These are phyloP conservation scores for Anthoptus insignis DNA, from an alignment of 2,888 invertebrate genomes.

Conservation along the genomic window DNA sequence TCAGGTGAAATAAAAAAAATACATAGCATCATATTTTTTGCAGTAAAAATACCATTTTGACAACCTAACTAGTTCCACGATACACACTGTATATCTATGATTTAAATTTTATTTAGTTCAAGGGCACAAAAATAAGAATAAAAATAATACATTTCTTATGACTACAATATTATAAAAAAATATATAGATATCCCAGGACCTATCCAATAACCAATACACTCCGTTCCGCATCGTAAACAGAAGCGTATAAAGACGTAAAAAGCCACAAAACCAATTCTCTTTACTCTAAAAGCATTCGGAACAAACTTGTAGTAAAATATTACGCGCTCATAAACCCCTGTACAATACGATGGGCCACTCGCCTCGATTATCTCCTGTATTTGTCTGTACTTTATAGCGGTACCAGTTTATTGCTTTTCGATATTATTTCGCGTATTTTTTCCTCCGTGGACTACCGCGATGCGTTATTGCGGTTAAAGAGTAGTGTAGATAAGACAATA, in stretches of 20 bases:
- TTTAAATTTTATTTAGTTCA: no score
- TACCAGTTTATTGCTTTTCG: conserved; percentile 79
- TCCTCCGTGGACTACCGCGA: conserved; percentile 66
- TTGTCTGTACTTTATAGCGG: conserved; percentile 84
- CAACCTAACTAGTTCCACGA: no score
- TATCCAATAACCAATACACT: neutral
- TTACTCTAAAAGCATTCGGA: conserved; percentile 66
- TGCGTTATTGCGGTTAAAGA: conserved; percentile 50
- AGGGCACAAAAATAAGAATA: no score
- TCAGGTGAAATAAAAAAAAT: no score
- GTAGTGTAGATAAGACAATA: conserved; percentile 60
- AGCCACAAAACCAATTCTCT: conserved; percentile 48
- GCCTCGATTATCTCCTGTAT: conserved; percentile 79
- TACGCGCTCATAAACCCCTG: conserved; percentile 77
- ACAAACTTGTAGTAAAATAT: conserved; percentile 81
- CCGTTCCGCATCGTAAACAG: conserved; percentile 13
- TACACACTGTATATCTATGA: no score
- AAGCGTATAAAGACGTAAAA: conserved; percentile 19
- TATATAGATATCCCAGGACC: conserved; percentile 5
- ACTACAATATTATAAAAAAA: no score
- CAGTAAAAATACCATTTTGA: no score
- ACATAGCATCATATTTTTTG: no score
- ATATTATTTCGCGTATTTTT: conserved; percentile 84
- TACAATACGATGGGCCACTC: conserved; percentile 79
- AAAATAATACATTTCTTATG: no score